Evolutionary conservation across 2,797 vertebrate species (phyloP).

Genomic region (Garrulus glandarius): DNA sequence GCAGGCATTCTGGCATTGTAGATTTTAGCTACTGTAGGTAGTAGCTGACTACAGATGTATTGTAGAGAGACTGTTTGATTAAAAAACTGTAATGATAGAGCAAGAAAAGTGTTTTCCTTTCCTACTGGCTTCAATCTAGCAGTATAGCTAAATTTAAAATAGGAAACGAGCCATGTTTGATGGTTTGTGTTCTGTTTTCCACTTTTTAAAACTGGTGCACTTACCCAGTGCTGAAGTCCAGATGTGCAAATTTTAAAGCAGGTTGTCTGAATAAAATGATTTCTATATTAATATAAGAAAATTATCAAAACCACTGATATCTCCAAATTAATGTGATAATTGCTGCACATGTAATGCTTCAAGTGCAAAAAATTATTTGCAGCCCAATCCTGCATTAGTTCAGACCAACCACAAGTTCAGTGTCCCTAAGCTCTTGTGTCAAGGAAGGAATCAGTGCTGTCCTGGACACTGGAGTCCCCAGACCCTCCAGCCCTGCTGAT

Average conservation of each 20-base stretch:
- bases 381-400: neutral
- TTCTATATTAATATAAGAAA: neutral
- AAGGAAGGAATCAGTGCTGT: neutral
- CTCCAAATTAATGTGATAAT: neutral
- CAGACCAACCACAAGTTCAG: neutral
- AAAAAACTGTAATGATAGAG: neutral
- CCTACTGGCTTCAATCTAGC: neutral
- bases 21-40: neutral
- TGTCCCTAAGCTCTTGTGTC: neutral
- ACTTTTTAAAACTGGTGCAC: neutral
- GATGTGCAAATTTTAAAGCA: neutral
- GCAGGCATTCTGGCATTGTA: neutral
- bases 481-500: neutral
- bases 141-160: neutral
- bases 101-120: neutral
- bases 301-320: neutral
- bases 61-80: neutral
- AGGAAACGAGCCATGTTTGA: neutral
- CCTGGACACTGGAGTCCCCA: neutral
- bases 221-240: neutral
- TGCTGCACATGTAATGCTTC: neutral
- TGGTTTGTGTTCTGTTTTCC: neutral
- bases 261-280: neutral
- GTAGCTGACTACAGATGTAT: neutral
- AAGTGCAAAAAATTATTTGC: neutral